A percentile compares a stretch with the other conserved stretches of the same genome.
phyloP scores from a whole-genome alignment of 2,113 vertebrate species.

The Odocoileus virginianus region DNA sequence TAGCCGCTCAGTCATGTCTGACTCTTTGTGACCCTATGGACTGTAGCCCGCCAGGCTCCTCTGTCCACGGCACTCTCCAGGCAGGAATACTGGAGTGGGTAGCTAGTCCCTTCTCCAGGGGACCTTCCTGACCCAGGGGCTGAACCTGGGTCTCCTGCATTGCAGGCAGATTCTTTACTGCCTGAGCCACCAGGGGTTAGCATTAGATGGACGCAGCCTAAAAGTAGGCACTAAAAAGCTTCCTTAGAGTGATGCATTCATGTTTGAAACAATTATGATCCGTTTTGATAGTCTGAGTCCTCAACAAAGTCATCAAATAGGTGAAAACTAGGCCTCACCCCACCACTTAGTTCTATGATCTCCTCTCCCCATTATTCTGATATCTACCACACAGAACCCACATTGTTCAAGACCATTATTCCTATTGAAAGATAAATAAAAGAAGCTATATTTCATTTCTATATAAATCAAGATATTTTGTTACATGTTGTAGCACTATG shows the following conservation, averaged over 20 bases:
- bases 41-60: not conserved
- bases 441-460: not conserved
- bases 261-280: not conserved
- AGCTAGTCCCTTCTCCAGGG: not conserved
- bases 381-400: not conserved
- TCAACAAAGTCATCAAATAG: not conserved
- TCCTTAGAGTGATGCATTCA: not conserved
- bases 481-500: not conserved
- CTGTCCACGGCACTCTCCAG: not conserved
- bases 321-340: not conserved
- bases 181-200: not conserved
- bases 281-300: not conserved
- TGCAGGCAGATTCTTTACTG: not conserved
- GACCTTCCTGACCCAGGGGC: not conserved
- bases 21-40: not conserved
- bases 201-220: not conserved
- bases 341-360: not conserved
- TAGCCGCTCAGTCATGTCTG: fast-evolving
- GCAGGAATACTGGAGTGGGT: not conserved
- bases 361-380: not conserved
- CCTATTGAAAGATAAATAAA: not conserved
- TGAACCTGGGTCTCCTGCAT: not conserved
- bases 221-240: not conserved
- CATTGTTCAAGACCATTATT: not conserved
- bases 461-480: not conserved